Conservation (phyloP, 2,113 vertebrate genomes). For the Megaceryle torquata region DNA sequence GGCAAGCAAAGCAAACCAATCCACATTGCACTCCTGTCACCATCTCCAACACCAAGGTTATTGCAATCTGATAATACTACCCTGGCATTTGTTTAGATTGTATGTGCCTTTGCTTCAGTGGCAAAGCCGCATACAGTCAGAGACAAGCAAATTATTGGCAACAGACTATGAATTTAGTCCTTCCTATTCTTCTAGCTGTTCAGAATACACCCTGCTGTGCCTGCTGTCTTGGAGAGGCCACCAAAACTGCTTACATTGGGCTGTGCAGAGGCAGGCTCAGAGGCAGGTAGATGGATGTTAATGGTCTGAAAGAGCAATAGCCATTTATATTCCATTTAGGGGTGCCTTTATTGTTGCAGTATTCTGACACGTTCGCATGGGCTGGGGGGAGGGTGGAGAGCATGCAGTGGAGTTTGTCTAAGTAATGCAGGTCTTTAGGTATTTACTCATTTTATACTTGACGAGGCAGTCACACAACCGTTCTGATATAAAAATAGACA, state of each 20-base stretch:
- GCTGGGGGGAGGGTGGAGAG: rapidly evolving
- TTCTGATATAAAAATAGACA: slow-evolving; percentile 5
- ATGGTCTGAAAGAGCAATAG: neutral
- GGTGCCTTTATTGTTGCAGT: neutral
- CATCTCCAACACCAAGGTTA: neutral
- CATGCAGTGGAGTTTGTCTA: neutral
- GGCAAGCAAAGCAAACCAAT: neutral
- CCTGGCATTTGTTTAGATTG: neutral
- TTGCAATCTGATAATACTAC: neutral
- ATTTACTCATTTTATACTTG: neutral
- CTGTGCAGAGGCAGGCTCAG: neutral
- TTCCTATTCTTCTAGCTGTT: neutral
- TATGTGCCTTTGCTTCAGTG: neutral
- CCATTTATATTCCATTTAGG: neutral
- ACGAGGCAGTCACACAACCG: neutral
- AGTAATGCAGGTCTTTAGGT: neutral
- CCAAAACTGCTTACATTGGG: neutral
- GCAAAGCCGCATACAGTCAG: neutral
- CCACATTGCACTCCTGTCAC: neutral
- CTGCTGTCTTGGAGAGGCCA: neutral
- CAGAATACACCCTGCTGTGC: neutral
- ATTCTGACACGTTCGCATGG: neutral
- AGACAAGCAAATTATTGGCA: neutral
- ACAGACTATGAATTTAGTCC: neutral
- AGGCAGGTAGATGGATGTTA: neutral